Conservation (phyloP, 2,113 vertebrate genomes). For the Chaetorhynchus papuensis region DNA sequence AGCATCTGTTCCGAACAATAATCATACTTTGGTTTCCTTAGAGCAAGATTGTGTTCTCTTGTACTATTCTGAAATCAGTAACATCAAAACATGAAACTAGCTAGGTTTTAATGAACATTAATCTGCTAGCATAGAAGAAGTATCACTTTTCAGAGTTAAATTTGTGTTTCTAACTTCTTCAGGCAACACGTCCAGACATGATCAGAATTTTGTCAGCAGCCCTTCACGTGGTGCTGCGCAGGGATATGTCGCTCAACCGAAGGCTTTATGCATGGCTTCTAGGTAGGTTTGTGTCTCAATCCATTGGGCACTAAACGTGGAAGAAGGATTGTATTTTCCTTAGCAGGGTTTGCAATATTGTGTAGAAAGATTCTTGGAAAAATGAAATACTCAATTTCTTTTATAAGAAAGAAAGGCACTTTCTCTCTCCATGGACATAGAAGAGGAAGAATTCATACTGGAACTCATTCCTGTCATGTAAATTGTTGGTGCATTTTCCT, state of each 20-base stretch:
- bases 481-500: not conserved
- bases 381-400: not conserved
- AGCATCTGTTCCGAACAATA: not conserved
- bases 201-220: slow-evolving; percentile 94
- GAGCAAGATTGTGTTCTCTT: not conserved
- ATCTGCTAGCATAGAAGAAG: not conserved
- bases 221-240: slow-evolving; percentile 94
- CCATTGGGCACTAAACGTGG: not conserved
- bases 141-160: not conserved
- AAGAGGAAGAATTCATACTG: not conserved
- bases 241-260: slow-evolving; percentile 98
- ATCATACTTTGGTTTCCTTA: not conserved
- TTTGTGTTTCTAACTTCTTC: slow-evolving; percentile 6
- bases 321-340: not conserved
- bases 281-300: slow-evolving; percentile 74
- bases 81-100: not conserved
- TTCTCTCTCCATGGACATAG: fast-evolving
- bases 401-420: not conserved
- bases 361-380: not conserved
- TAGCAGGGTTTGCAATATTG: not conserved
- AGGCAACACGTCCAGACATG: slow-evolving; percentile 97
- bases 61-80: not conserved
- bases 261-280: slow-evolving; percentile 98
- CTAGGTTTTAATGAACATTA: not conserved
- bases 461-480: not conserved